Percentiles rank a stretch among this genome's conserved stretches.
phyloP scores from a whole-genome alignment of 2,113 vertebrate species.

The Apteryx owenii region DNA sequence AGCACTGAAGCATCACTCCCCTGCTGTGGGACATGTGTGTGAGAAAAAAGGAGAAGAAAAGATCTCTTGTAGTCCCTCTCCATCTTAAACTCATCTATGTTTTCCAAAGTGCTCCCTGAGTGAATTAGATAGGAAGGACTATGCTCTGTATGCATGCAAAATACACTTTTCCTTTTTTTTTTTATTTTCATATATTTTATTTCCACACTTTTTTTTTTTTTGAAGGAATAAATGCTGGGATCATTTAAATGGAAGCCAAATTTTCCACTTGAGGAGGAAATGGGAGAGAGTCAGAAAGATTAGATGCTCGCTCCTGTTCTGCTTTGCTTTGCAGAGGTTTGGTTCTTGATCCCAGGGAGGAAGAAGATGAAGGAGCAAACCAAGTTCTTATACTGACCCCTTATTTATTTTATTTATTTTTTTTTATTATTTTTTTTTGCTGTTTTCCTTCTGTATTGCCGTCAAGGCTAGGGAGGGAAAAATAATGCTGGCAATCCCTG shows the following conservation, averaged over 20 bases:
- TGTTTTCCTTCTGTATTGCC: not conserved
- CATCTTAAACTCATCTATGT: not conserved
- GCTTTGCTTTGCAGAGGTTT: not conserved
- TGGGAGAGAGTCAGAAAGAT: not conserved
- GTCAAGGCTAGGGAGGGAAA: not conserved
- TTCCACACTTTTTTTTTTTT: not conserved
- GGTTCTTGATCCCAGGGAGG: not conserved
- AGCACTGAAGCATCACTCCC: not conserved
- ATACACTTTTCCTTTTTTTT: not conserved
- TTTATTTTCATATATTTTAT: not conserved
- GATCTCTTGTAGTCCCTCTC: not conserved
- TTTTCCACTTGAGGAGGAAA: not conserved
- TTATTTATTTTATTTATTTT: not conserved
- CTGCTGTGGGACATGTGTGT: not conserved
- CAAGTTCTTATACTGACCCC: not conserved
- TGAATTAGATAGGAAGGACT: not conserved
- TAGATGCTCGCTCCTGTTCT: not conserved
- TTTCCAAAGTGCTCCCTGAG: not conserved
- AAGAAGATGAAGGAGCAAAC: not conserved
- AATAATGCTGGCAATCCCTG: not conserved
- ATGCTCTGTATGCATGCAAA: accelerated
- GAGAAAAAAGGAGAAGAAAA: not conserved
- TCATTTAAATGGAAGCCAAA: not conserved
- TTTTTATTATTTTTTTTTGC: not conserved
- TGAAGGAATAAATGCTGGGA: not conserved